A percentile compares a stretch with the other conserved stretches of the same genome.
Evolutionary conservation across 2,113 vertebrate genomes (phyloP).

Genomic region (Pandion haliaetus): DNA sequence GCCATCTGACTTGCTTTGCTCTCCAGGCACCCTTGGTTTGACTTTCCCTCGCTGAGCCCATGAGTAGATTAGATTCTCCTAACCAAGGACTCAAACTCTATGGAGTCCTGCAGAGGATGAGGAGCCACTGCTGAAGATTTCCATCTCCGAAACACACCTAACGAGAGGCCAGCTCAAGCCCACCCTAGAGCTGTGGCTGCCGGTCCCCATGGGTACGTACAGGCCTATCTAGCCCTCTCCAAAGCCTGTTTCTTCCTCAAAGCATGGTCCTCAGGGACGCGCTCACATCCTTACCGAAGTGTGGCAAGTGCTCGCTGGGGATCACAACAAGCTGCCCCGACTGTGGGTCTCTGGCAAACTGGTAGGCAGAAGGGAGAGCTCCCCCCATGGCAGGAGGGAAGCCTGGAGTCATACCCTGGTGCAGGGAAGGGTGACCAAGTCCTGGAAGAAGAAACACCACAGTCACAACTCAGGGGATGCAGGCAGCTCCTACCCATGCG

Average conservation of each 20-base stretch:
- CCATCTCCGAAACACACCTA: not conserved
- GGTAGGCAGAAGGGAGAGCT: constrained; percentile 89
- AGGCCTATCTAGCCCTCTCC: not conserved
- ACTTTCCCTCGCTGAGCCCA: not conserved
- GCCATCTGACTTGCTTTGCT: not conserved
- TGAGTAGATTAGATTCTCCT: fast-evolving
- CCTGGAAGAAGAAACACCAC: constrained; percentile 69
- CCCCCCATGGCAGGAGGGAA: constrained; percentile 86
- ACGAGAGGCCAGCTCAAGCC: not conserved
- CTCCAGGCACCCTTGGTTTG: not conserved
- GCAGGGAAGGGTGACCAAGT: constrained; percentile 86
- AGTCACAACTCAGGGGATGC: not conserved
- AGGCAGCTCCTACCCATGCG: fast-evolving
- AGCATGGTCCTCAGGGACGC: not conserved
- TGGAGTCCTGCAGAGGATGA: not conserved
- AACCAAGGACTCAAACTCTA: not conserved
- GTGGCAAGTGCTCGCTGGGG: constrained; percentile 91
- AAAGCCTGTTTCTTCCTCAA: not conserved
- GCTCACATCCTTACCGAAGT: constrained; percentile 80
- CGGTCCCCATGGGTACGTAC: not conserved
- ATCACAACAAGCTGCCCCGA: constrained; percentile 95
- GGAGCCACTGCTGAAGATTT: not conserved
- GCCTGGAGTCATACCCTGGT: constrained; percentile 89
- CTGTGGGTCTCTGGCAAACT: constrained; percentile 94
- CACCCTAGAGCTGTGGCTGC: not conserved